Evolutionary conservation across 2,797 vertebrate genomes (phyloP).

Genomic region (Peromyscus attwateri): DNA sequence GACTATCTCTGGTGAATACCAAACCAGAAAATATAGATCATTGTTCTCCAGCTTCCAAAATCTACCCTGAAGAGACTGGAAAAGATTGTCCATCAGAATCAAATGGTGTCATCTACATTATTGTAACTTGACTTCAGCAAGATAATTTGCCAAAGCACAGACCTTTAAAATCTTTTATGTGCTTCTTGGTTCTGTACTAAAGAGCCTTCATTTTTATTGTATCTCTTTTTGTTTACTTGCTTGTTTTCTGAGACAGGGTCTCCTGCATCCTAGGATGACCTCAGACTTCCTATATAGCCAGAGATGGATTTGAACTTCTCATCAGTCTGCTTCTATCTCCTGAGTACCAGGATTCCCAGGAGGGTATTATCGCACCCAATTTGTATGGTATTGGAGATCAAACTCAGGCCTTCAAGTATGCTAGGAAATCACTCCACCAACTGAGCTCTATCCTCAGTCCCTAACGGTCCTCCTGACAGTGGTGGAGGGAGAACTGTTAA

Average conservation of each 20-base stretch:
- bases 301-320: not conserved
- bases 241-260: not conserved
- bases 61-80: not conserved
- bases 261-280: not conserved
- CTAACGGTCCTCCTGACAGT: not conserved
- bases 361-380: not conserved
- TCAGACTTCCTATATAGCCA: not conserved
- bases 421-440: not conserved
- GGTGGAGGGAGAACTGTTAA: not conserved
- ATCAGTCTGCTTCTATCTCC: not conserved
- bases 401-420: not conserved
- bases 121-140: not conserved
- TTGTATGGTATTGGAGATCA: not conserved
- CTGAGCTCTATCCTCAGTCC: not conserved
- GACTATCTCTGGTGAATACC: not conserved
- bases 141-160: not conserved
- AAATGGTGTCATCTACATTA: not conserved
- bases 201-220: not conserved
- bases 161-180: not conserved
- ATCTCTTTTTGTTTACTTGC: not conserved
- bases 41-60: not conserved
- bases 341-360: not conserved
- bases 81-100: not conserved
- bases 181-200: not conserved
- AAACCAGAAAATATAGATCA: not conserved